phyloP scores from a whole-genome alignment of 2,888 invertebrate species.

The Zootermopsis nevadensis region DNA sequence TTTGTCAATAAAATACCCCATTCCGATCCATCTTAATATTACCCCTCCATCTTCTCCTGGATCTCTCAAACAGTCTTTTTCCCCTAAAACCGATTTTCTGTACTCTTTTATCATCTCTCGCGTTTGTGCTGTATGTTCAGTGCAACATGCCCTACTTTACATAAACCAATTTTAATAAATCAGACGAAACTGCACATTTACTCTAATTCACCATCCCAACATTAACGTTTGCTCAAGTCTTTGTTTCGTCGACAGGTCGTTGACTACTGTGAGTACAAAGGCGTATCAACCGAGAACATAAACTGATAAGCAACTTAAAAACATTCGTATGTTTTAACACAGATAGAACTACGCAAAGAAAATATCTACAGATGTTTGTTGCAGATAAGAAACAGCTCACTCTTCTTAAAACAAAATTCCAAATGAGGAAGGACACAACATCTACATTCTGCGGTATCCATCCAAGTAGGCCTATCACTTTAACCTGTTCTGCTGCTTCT shows the following conservation, averaged over 20 bases:
- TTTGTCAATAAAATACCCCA: neutral
- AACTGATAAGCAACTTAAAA: slow-evolving; percentile 20
- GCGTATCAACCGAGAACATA: slow-evolving; percentile 3
- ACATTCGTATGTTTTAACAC: neutral
- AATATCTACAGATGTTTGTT: slow-evolving; percentile 14
- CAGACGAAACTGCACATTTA: too few species aligned
- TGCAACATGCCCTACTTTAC: too few species aligned
- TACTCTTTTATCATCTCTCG: too few species aligned
- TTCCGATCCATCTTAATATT: neutral
- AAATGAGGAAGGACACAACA: slow-evolving; percentile 10
- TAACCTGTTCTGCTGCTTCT: neutral
- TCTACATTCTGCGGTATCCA: slow-evolving; percentile 11
- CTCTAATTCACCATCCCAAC: neutral
- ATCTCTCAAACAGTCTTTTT: neutral
- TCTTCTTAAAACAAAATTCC: neutral
- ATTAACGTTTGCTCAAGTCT: neutral
- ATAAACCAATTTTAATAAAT: too few species aligned
- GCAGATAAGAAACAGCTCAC: slow-evolving; percentile 9
- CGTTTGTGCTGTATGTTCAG: neutral
- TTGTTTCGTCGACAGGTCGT: slow-evolving; percentile 16
- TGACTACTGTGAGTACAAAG: neutral
- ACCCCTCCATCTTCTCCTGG: neutral
- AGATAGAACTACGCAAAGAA: neutral
- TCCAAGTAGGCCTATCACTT: neutral
- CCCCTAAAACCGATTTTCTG: neutral